Evolutionary conservation across 2,888 invertebrate genomes (phyloP).

Genomic region (Anthoptus insignis): DNA sequence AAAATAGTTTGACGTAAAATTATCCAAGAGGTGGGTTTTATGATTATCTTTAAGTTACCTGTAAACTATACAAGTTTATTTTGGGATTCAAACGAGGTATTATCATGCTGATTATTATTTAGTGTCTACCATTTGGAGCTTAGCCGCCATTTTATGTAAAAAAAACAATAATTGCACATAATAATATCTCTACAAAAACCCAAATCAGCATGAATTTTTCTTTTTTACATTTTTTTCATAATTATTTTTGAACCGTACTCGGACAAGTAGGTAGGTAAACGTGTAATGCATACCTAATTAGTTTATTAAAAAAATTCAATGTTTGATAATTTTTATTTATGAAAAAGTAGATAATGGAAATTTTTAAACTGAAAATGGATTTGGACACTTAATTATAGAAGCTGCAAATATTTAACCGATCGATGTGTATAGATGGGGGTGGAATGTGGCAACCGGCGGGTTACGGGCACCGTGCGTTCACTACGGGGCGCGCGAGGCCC

Average conservation of each 20-base stretch:
- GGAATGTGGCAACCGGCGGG: conserved; percentile 77
- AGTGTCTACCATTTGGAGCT: too few relatives aligned
- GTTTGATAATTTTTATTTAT: too few relatives aligned
- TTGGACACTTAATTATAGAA: too few relatives aligned
- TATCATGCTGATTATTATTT: too few relatives aligned
- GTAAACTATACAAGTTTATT: background rate
- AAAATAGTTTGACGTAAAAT: background rate
- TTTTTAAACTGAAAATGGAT: too few relatives aligned
- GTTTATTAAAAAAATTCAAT: too few relatives aligned
- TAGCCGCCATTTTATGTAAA: too few relatives aligned
- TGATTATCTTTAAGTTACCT: background rate
- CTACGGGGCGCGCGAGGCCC: conserved; percentile 76
- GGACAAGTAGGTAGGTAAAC: too few relatives aligned
- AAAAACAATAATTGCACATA: background rate
- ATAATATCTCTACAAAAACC: background rate
- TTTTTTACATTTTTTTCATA: background rate
- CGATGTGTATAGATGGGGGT: conserved; percentile 66
- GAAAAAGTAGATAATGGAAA: too few relatives aligned
- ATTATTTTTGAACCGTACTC: too few relatives aligned
- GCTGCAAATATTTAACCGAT: too few relatives aligned
- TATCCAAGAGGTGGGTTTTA: background rate
- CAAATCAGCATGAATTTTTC: background rate
- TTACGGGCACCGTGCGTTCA: conserved; percentile 80
- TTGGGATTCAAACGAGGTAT: background rate
- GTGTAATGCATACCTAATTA: too few relatives aligned